Evolutionary conservation across 2,113 vertebrate species (phyloP), one percentile per base, ranked within the genome.

Genomic region (Tringa solitaria): DNA sequence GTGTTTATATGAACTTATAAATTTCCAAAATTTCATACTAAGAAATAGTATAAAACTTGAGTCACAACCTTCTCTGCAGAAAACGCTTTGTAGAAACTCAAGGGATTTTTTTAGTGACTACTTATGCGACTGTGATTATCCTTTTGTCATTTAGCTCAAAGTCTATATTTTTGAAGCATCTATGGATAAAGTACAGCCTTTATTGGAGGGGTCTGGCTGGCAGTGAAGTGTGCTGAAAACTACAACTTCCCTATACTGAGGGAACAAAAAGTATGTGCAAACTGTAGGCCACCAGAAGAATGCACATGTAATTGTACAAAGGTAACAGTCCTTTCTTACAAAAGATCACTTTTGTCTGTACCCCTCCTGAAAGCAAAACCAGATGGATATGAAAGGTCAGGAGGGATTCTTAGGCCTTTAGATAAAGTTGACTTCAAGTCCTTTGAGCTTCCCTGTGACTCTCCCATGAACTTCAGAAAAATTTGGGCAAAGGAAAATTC

Each of bases 71-170:
- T 72, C 23, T 70, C 35, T 78, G 33, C n/a, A 78, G 63, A 74
- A 83, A 90, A 83, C 6, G 1, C 10, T 57, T 67, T 59, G 18
- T 20, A 80, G 54, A 59, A 61, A 39, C 74, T 77, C 32, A 70
- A 63, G 27, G 8, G 7, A 2, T 0, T 15, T 70, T 26, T 80
- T 77, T 37, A 68, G 14, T 61, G 27, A 53, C 46, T 61, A 33
- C 12, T 41, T n/a, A n/a, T 4, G 3, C 0, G 0, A 28, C 12
- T 53, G 43, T 20, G 50, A 65, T 54, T 65, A 76, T 43, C 30
- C 27, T 90, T 61, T 32, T 69, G 14, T 15, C 27, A 27, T 69
- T 90, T 88, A 76, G 9, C 14, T 46, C 35, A 83, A 73, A 87
- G 15, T 20, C 39, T 57, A 0, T 39, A 35, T 57, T 79, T 95